These are phyloP conservation scores for Acleris sparsana DNA, from an alignment of 2,888 invertebrate species.

Conservation along the genomic window DNA sequence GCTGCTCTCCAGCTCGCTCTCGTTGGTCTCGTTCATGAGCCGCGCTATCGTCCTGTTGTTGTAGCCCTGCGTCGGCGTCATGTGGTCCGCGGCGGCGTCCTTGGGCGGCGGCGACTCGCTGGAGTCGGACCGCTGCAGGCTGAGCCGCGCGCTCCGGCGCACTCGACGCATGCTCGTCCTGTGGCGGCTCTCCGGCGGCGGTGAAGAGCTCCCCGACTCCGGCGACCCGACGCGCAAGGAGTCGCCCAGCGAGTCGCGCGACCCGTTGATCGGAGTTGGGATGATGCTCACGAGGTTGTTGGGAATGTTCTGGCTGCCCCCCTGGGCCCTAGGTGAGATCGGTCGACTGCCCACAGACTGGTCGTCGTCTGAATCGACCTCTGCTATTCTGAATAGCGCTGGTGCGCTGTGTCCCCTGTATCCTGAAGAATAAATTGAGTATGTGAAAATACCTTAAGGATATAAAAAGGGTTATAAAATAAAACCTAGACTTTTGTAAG, in stretches of 20 bases:
- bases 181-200: slow-evolving; percentile 51
- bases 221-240: slow-evolving; percentile 61
- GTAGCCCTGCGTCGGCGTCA: slow-evolving; percentile 57
- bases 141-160: slow-evolving; percentile 61
- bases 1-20: slow-evolving; percentile 78
- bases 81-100: slow-evolving; percentile 50
- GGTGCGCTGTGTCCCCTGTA: slow-evolving; percentile 75
- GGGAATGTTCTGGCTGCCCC: slow-evolving; percentile 55
- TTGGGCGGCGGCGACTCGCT: slow-evolving; percentile 73
- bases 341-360: slow-evolving; percentile 72
- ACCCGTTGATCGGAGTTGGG: slow-evolving; percentile 85
- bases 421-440: slow-evolving; percentile 50
- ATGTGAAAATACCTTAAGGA: slow-evolving; percentile 7
- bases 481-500: too few species aligned
- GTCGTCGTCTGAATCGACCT: slow-evolving; percentile 86
- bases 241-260: slow-evolving; percentile 71
- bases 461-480: too few species aligned
- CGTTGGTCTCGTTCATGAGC: slow-evolving; percentile 79
- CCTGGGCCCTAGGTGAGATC: slow-evolving; percentile 65
- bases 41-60: slow-evolving; percentile 65
- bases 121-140: slow-evolving; percentile 62
- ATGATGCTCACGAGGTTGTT: slow-evolving; percentile 81
- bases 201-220: slow-evolving; percentile 51
- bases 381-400: slow-evolving; percentile 77
- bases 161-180: slow-evolving; percentile 56